Evolutionary conservation across 2,113 vertebrate genomes (phyloP), one percentile per base, ranked within the genome.

Genomic region (Camelus dromedarius): DNA sequence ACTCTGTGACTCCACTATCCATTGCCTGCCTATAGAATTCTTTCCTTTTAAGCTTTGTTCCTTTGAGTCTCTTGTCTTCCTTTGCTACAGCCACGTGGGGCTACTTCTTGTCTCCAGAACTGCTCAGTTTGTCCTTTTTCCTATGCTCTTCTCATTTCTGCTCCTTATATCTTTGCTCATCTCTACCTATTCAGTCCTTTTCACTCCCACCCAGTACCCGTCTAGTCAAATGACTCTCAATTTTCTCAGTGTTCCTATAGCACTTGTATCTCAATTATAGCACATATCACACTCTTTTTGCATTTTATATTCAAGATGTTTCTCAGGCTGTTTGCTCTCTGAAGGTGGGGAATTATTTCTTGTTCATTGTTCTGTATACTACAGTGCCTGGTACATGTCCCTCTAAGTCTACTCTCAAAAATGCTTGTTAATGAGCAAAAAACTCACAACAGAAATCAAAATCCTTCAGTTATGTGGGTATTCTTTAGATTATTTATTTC

Each of bases 381-480:
- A 30, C 15, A 69, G 28, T 79, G 28, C 42, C 76, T n/a, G 88
- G 64, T 24, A 38, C 46, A 38, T 38, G 60, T 66, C 38, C 18
- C 69, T 79, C 72, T n/a, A 66, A 90, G 11, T 69, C 8, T 66
- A 9, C 56, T 88, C 48, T 94, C 8, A 48, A 81, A 95, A 88
- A 42, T 87, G 6, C 60, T 85, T 48, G 4, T 85, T 88, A 80
- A 77, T 93, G 30, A 87, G 80, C 18, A 96, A 87, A 93, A 90
- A 83, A 28, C 32, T 94, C n/a, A 56, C 16, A 91, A 48, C 1
- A 80, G 50, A 83, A 82, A 93, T 92, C 2, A 89, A 91, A 95
- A 85, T 84, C 4, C 72, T 91, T 85, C 66, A 89, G 18, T 81
- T 94, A 18, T 3, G 0, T 83, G 32, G 19, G 1, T 84, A 6